Base-by-base conservation (phyloP, 2,113 vertebrate species). In the Xenopus borealis region DNA sequence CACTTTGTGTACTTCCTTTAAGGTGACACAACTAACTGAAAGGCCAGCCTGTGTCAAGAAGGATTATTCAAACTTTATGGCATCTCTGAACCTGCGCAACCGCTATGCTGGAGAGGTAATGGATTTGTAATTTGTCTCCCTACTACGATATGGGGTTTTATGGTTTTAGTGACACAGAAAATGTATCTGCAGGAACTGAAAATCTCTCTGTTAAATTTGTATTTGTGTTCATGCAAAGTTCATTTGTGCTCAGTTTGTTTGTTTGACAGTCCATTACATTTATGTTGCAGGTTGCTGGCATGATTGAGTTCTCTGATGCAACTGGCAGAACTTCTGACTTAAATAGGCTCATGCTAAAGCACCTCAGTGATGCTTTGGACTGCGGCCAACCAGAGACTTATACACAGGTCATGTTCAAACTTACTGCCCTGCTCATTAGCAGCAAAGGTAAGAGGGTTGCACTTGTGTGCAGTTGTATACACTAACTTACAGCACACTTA, bases 61-160 rank as follows among this genome's bases (percentile, higher is more conserved):
- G 81, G 96, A 98, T 80, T 98, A 98, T 81, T 98, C 96, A 83
- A 98, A 94, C 85, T 98, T 98, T 86, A 98, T 98, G 95, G 94
- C 96, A 0, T 98, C 97, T 7, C 94, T 98, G n/a, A 98, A 98
- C 80, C 78, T 98, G 72, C 92, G 97, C 12, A 98, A 98, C 82
- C 95, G 96, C 72, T 98, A 98, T 0, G 96, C 96, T 0, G 97
- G 97, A 86, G 97, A 98, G 93, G 97, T 97, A 80, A 64, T 63
- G 18, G 17, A n/a, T 55, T 55, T 55, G 17, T 50, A 50, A 50
- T 40, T 9, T 9, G 6, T 40, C 33, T 2, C 6, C 33, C 5
- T 40, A 40, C 33, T 40, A 40, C 33, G 3, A 40, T 9, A 6
- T 40, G 33, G 1, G 23, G 23, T 27, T 27, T 27, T 27, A 27